Conservation (phyloP, 2,113 vertebrate species). For the Scortum barcoo region DNA sequence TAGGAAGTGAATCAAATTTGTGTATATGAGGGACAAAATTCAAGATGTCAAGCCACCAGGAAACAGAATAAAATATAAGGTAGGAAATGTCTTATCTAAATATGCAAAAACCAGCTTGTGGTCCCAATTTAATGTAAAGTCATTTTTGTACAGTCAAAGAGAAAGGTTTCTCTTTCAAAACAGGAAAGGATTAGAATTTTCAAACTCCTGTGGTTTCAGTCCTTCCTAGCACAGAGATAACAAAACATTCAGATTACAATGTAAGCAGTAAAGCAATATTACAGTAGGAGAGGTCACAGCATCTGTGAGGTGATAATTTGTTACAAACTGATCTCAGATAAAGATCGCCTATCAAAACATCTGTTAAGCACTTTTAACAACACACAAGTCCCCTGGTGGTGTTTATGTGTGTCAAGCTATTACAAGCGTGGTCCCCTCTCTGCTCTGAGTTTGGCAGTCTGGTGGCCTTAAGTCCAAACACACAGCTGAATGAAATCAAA, state of each 20-base stretch:
- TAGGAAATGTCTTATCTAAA: not conserved
- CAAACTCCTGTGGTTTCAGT: not conserved
- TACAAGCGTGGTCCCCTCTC: conserved; percentile 2
- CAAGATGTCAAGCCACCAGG: not conserved
- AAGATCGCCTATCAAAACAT: conserved; percentile 19
- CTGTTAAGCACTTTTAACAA: conserved; percentile 10
- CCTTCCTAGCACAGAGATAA: not conserved
- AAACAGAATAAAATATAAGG: not conserved
- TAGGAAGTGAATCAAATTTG: not conserved
- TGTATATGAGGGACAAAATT: not conserved
- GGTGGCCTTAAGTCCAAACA: conserved; percentile 31
- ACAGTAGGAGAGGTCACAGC: conserved; percentile 14
- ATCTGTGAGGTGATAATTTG: conserved; percentile 8
- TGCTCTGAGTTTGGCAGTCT: conserved; percentile 3
- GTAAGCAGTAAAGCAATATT: not conserved
- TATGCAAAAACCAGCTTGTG: not conserved
- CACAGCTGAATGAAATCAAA: conserved; percentile 45
- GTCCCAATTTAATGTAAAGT: not conserved
- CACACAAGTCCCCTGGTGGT: conserved; percentile 1
- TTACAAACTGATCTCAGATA: conserved; percentile 19
- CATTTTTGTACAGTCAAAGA: not conserved
- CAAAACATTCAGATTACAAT: not conserved
- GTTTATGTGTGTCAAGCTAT: conserved; percentile 14
- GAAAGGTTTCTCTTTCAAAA: not conserved
- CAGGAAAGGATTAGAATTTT: too few species aligned